These are phyloP conservation scores for Umimayanthus kanabou DNA, from an alignment of 92 coral and sea anemone species.

Conservation along the genomic window DNA sequence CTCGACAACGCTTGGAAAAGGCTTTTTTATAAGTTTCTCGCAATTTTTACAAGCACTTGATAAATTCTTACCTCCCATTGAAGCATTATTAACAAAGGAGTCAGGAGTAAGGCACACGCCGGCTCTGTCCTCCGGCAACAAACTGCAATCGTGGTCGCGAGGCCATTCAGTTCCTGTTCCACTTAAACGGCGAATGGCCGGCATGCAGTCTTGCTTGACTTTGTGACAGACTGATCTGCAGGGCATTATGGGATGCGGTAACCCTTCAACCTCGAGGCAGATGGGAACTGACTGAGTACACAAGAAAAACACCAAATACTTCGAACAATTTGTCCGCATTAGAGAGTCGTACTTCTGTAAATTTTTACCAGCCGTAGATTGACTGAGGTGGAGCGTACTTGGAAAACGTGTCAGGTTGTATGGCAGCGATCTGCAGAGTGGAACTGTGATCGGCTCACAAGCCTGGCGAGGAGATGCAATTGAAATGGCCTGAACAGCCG, in stretches of 20 bases:
- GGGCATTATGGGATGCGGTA: conserved; percentile 66
- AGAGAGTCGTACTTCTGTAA: conserved; percentile 37
- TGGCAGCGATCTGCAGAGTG: conserved; percentile 69
- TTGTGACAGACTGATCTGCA: conserved; percentile 78
- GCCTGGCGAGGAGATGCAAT: background rate
- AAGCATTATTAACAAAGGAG: conserved; percentile 56
- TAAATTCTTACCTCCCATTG: conserved; percentile 11
- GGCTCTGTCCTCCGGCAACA: conserved; percentile 65
- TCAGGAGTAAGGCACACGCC: conserved; percentile 75
- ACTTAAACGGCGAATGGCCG: conserved; percentile 46
- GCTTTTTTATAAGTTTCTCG: too few relatives aligned
- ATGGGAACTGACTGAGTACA: conserved; percentile 83
- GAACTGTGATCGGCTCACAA: conserved; percentile 71
- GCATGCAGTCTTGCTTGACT: conserved; percentile 73
- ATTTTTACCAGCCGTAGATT: conserved; percentile 45
- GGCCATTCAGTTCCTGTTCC: conserved; percentile 54
- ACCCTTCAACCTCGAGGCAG: conserved; percentile 47
- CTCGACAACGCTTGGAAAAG: too few relatives aligned
- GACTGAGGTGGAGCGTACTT: conserved; percentile 61
- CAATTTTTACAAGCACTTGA: background rate
- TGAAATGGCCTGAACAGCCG: background rate
- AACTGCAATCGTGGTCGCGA: conserved; percentile 56
- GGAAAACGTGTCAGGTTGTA: conserved; percentile 86
- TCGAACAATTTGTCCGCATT: conserved; percentile 72
- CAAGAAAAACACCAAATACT: conserved; percentile 70